Base-by-base conservation (phyloP, 2,797 vertebrate species). In the Smutsia temminckii region DNA sequence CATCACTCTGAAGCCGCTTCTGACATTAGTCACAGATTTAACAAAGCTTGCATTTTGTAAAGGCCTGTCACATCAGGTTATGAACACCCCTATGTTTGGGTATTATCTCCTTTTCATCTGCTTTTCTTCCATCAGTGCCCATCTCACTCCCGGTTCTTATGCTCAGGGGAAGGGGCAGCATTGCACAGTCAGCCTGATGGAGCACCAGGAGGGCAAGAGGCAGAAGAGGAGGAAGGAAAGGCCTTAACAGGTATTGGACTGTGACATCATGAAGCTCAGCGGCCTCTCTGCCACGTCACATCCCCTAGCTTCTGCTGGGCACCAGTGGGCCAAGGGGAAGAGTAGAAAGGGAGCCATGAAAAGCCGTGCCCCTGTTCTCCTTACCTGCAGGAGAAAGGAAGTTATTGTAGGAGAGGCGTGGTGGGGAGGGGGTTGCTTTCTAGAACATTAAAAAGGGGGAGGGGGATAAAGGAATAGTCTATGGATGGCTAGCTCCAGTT, bases 31-130 rank as follows among this genome's bases (percentile, higher is more conserved):
- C 57, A 29, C 34, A 25, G 25, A 34, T 46, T 40, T 20, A 9
- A 37, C 23, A 53, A 42, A 72, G 69, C 23, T 17, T 34, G 14
- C 32, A 7, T 23, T 42, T 40, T 20, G 32, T 0, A 6, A 80
- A 40, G 29, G 46, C 8, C 53, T 66, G n/a, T 42, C 69, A 9
- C 2, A 7, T 16, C 37, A 23, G 11, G 49, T 37, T 18, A 13
- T 4, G 8, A 49, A 14, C 5, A 6, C 2, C 23, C 49, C 20
- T 25, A n/a, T 4, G 34, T 9, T 1, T 1, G 3, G 64, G 8
- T 13, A 59, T 51, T 27, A 10, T 40, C 37, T 18, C 21, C 25
- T 68, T 20, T 51, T 27, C 63, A 8, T 21, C 49, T 27, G 66
- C 20, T 32, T 53, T 40, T 57, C 66, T 46, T 64, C 10, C 49